Conservation (phyloP, 2,797 vertebrate genomes). For the Brotogeris chrysoptera region DNA sequence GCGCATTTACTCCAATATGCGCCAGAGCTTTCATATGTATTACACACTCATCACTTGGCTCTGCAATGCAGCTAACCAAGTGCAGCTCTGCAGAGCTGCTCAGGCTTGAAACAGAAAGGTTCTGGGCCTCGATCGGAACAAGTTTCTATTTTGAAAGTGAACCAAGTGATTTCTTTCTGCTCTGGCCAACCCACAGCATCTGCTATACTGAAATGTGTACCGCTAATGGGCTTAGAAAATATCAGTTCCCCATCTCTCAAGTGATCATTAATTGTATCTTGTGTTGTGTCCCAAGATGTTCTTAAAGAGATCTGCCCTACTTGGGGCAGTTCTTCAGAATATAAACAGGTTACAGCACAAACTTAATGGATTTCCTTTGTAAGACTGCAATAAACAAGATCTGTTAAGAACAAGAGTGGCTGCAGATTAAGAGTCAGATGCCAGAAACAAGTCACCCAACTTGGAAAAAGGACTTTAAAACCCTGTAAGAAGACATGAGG, state of each 20-base stretch:
- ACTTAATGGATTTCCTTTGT: not conserved
- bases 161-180: not conserved
- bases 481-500: not conserved
- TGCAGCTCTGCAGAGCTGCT: not conserved
- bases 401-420: not conserved
- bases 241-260: not conserved
- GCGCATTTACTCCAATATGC: accelerated
- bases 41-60: not conserved
- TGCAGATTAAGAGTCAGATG: not conserved
- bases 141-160: not conserved
- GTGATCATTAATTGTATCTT: not conserved
- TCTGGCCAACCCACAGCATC: not conserved
- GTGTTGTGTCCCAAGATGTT: not conserved
- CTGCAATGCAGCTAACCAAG: not conserved
- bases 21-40: accelerated
- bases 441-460: not conserved
- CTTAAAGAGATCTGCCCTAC: not conserved
- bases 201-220: accelerated
- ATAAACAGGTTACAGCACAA: not conserved
- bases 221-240: not conserved
- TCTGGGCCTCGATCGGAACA: not conserved
- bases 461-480: not conserved
- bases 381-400: not conserved
- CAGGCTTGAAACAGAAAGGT: not conserved
- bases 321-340: not conserved